Base-by-base conservation (phyloP, 2,113 vertebrate species). In the Miniopterus natalensis region DNA sequence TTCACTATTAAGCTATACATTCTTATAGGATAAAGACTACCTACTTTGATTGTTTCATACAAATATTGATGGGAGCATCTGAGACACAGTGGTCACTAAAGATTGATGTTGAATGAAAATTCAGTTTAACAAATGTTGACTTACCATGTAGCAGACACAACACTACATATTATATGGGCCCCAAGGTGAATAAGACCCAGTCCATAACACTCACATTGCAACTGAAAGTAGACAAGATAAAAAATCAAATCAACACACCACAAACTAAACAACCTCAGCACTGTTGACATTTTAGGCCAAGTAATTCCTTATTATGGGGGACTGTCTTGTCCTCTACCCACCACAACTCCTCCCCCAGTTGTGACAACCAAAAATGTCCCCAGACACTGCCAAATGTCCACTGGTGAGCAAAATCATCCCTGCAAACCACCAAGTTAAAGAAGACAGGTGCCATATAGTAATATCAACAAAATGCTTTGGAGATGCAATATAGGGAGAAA, bases 1-100 rank as follows among this genome's bases (percentile, higher is more conserved):
- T 87, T 88, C 36, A 88, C 7, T 66, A n/a, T 71, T 61, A 92
- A 63, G 25, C 77, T 94, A 74, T 29, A 27, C 73, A 73, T 84
- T 71, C 27, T 17, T 59, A 36, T 36, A 57, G 3, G 8, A 66
- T 73, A 47, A 81, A 90, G 51, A 61, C n/a, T 74, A 42, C 9
- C 20, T 68, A 27, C 47, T 75, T 90, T 29, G 25, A 59, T 36
- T 81, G 53, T 80, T 74, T 45, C 14, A 63, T 18, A 68, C 25
- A 47, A 57, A 80, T 65, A 65, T 15, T 79, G 49, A 90, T 27
- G 65, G 66, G 4, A 66, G 13, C 59, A 81, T 8, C 1, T 9
- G 36, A 77, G 12, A 40, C 25, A 29, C 15, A 13, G 40, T 63
- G 53, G 21, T 74, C 75, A 83, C 29, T 77, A 21, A 70, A 12